Percentiles rank a stretch among this genome's conserved stretches.
These are phyloP conservation scores for Streptopelia turtur DNA, from an alignment of 2,797 vertebrate genomes.

Conservation along the genomic window DNA sequence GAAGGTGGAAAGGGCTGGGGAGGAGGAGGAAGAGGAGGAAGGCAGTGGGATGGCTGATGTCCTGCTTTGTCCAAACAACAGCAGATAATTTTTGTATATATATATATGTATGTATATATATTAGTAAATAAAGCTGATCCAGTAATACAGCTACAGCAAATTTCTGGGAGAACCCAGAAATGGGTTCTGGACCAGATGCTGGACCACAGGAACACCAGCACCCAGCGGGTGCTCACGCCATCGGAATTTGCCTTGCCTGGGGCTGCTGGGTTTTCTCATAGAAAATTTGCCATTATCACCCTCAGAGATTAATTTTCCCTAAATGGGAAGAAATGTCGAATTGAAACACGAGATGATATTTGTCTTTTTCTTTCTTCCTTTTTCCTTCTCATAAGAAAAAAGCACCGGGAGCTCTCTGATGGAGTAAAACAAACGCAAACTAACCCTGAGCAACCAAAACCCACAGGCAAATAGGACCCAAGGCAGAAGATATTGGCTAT, in stretches of 20 bases:
- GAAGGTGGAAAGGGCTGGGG: background rate
- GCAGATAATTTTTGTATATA: background rate
- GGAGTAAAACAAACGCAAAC: background rate
- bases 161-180: background rate
- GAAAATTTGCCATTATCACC: background rate
- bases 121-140: background rate
- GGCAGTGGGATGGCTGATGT: fast-evolving
- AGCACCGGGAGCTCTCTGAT: background rate
- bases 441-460: background rate
- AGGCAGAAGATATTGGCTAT: background rate
- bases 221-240: background rate
- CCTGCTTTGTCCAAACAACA: background rate
- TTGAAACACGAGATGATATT: background rate
- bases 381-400: background rate
- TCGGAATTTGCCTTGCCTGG: background rate
- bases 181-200: background rate
- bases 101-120: no score
- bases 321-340: background rate
- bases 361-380: background rate
- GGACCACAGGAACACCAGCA: background rate
- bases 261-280: background rate
- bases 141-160: background rate
- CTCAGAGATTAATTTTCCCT: background rate
- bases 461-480: background rate
- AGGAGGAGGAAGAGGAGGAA: background rate